Base-by-base conservation (phyloP, 2,113 vertebrate species). In the Nematolebias whitei region DNA sequence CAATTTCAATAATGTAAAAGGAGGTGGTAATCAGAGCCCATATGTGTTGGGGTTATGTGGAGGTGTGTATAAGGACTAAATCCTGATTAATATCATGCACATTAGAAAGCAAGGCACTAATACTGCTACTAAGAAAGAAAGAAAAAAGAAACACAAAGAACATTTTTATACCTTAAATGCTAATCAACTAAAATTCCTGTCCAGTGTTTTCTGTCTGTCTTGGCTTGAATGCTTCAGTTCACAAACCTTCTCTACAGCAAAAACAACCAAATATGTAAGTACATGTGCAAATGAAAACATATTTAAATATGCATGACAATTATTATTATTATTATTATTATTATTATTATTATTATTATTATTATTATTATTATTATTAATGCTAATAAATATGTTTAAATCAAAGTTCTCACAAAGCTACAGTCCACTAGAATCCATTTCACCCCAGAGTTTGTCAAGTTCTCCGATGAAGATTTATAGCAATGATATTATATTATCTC, bases 1-100 rank as follows among this genome's bases (percentile, higher is more conserved):
- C 80, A 92, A 90, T 91, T 89, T 83, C 88, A 83, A 86, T 92
- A 92, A 93, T 90, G 88, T 80, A 87, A 77, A 35, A 10, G 32
- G 32, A 5, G 87, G 72, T 2, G 74, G 70, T 57, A 74, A 61
- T 48, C 50, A 29, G 65, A 63, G 44, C 60, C 61, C 55, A 58
- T 55, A 63, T 51, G 63, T 71, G 74, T 74, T 67, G 54, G 55
- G 45, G 74, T 79, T 89, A 75, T 74, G 57, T 60, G 71, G 59
- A 80, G 63, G 64, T 80, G 54, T 79, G 23, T 54, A 53, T 67
- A 56, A 50, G 59, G 58, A 62, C 44, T 10, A 56, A 16, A 64
- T 47, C 40, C 32, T 69, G 44, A 75, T 52, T 82, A 41, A 71
- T 29, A 47, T 26, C 26, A 76, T 39, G 26, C 26, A 49, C 55